Evolutionary conservation across 2,888 invertebrate genomes (phyloP), one percentile per base, ranked within the genome.

Genomic region (Nomada lathburiana): DNA sequence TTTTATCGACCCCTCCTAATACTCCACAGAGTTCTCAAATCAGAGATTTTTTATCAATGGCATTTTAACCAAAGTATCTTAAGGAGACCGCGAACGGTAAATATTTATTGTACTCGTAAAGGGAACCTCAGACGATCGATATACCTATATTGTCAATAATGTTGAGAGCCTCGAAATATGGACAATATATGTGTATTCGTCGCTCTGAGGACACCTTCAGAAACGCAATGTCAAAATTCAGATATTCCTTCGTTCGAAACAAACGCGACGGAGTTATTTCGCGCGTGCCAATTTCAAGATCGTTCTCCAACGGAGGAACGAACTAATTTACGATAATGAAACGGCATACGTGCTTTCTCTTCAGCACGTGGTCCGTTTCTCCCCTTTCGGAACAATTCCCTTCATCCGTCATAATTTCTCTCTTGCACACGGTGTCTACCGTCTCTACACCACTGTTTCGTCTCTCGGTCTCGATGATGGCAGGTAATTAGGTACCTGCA

Each of bases 261-360:
- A n/a, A 76, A 76, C 76, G 9, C 36, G 36, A 23, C 20, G 20
- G n/a, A 52, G 44, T 16, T n/a, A 65, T 79, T 69, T 64, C 68
- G 57, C 72, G 64, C 63, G 80, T 63, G 79, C 68, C 68, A 47
- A 44, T 73, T 52, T 20, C 57, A 60, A 69, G 79, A 77, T 70
- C 26, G 57, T 73, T 64, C 44, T n/a, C 52, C 2, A 57, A 36
- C 36, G 55, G 44, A 68, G 73, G 68, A 62, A 64, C 65, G 65
- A 72, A 59, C 75, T 83, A 83, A 83, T 83, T 83, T 74, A 62
- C 80, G 75, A 80, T 83, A 80, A 83, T 83, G 80, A 83, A 83
- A 80, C 68, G 36, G 62, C 77, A 71, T 67, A 77, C 77, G 71
- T 62, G 55, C 68, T 78, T 83, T 69, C 75, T 72, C 71, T 72